A percentile compares a stretch with the other conserved stretches of the same genome.
Evolutionary conservation across 2,113 vertebrate genomes (phyloP).

Genomic region (Ictalurus furcatus): DNA sequence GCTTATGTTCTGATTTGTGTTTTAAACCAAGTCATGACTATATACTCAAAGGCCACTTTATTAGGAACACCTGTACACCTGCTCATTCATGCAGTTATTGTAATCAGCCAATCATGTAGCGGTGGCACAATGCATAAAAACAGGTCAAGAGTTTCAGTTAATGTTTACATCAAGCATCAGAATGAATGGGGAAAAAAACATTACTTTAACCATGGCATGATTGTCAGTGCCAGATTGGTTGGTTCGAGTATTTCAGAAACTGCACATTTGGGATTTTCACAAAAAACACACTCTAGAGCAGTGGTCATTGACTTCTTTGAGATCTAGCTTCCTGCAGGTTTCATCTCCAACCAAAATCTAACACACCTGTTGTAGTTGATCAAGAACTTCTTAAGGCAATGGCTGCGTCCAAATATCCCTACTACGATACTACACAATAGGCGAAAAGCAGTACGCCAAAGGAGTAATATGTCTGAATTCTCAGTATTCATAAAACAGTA

Average conservation of each 20-base stretch:
- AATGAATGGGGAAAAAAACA: background rate
- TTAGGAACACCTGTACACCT: background rate
- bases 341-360: too few relatives aligned
- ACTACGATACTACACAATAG: too few relatives aligned
- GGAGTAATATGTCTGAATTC: too few relatives aligned
- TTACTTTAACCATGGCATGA: background rate
- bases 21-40: background rate
- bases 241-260: background rate
- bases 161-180: background rate
- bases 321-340: too few relatives aligned
- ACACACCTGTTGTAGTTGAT: too few relatives aligned
- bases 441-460: too few relatives aligned
- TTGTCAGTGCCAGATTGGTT: background rate
- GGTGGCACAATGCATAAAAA: background rate
- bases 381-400: too few relatives aligned
- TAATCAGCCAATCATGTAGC: too few relatives aligned
- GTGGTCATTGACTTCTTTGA: too few relatives aligned
- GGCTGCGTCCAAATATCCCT: too few relatives aligned
- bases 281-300: background rate
- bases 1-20: background rate
- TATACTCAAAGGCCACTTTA: background rate
- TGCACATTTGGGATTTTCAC: background rate
- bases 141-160: background rate
- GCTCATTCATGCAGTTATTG: background rate
- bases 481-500: too few relatives aligned